Conservation (phyloP, 2,113 vertebrate species). For the Hucho hucho region DNA sequence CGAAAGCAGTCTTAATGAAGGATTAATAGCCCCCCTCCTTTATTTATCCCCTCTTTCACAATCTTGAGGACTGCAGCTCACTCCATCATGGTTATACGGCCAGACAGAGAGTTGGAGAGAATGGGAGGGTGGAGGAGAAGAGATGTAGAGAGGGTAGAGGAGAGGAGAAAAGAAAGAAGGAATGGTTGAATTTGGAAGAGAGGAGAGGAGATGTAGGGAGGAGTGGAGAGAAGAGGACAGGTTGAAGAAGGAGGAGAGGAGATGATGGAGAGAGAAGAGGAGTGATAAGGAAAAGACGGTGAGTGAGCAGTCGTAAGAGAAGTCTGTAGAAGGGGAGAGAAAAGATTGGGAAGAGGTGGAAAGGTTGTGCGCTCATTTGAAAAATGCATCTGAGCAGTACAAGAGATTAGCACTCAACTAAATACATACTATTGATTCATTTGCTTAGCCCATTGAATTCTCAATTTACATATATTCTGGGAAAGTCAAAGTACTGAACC, state of each 20-base stretch:
- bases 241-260: not conserved
- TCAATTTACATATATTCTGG: too few relatives aligned
- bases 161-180: not conserved
- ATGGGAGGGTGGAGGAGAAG: not conserved
- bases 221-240: not conserved
- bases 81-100: not conserved
- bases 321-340: not conserved
- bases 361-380: not conserved
- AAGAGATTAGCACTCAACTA: not conserved
- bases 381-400: not conserved
- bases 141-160: not conserved
- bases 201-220: not conserved
- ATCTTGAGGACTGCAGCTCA: conserved; percentile 6
- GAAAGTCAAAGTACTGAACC: too few relatives aligned
- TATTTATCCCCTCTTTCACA: not conserved
- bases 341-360: not conserved
- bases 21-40: not conserved
- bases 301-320: not conserved
- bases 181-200: not conserved
- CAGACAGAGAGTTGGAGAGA: not conserved
- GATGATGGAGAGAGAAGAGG: not conserved
- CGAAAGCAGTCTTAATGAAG: not conserved
- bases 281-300: not conserved
- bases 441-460: not conserved
- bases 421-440: not conserved